Conservation (phyloP, 2,797 vertebrate species). For the Vespertilio murinus region DNA sequence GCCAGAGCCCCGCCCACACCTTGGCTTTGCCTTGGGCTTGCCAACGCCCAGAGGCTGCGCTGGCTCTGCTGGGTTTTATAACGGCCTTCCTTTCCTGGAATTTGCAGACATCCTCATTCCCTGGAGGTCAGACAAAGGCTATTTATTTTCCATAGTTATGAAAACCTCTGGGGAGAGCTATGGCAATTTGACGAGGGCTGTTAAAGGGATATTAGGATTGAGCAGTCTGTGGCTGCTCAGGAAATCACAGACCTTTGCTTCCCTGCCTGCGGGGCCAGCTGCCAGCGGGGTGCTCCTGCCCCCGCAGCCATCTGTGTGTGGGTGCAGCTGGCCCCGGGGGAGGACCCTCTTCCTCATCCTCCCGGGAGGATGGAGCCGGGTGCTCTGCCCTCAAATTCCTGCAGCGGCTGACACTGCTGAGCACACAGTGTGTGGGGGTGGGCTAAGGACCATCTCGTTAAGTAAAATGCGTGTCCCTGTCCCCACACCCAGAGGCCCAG, state of each 20-base stretch:
- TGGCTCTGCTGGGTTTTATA: background rate
- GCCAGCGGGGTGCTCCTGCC: slow-evolving; percentile 1
- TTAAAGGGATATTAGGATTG: slow-evolving; percentile 60
- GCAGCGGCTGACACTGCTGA: background rate
- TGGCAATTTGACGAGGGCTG: slow-evolving; percentile 51
- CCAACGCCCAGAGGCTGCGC: background rate
- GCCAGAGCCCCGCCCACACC: background rate
- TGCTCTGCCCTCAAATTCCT: background rate
- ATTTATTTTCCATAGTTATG: slow-evolving; percentile 51
- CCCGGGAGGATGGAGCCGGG: background rate
- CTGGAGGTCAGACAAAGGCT: slow-evolving; percentile 62
- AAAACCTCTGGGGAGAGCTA: slow-evolving; percentile 50
- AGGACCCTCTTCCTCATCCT: background rate
- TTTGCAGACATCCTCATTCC: slow-evolving; percentile 42
- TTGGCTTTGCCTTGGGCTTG: background rate
- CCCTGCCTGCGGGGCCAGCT: background rate
- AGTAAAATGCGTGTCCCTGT: background rate
- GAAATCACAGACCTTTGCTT: slow-evolving; percentile 1
- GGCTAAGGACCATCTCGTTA: background rate
- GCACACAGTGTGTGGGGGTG: background rate
- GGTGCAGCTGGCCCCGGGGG: background rate
- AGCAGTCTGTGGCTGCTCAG: slow-evolving; percentile 17
- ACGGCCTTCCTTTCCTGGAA: slow-evolving; percentile 37
- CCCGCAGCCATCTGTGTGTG: background rate
- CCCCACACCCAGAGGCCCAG: background rate